Evolutionary conservation across 2,888 invertebrate species (phyloP).

Genomic region (Nemotelus nigrinus): DNA sequence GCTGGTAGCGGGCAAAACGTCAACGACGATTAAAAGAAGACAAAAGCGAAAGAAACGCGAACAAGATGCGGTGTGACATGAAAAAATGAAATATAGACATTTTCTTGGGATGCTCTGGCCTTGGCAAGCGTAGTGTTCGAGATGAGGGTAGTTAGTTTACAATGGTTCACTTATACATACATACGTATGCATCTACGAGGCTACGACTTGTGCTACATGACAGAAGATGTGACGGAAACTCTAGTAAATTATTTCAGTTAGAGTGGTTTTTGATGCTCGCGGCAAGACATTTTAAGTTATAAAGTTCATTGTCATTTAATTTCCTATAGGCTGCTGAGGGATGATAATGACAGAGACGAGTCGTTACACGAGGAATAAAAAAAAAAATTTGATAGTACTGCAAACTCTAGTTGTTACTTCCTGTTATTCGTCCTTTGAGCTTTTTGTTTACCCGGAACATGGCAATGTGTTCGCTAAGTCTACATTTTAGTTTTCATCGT

Average conservation of each 20-base stretch:
- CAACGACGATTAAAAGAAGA: slow-evolving; percentile 17
- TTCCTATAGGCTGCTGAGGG: slow-evolving; percentile 31
- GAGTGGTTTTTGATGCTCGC: slow-evolving; percentile 44
- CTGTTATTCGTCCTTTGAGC: too few relatives aligned
- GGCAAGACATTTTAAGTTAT: slow-evolving; percentile 45
- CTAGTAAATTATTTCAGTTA: slow-evolving; percentile 46
- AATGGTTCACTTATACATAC: too few relatives aligned
- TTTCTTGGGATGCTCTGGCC: slow-evolving; percentile 4
- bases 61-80: background rate
- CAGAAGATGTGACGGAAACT: slow-evolving; percentile 19
- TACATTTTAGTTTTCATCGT: too few relatives aligned
- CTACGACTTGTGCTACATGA: background rate
- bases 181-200: too few relatives aligned
- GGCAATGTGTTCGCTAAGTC: too few relatives aligned
- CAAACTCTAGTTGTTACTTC: too few relatives aligned
- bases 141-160: too few relatives aligned
- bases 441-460: too few relatives aligned
- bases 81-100: slow-evolving; percentile 8
- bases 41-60: slow-evolving; percentile 16
- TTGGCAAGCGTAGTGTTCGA: background rate
- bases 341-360: slow-evolving; percentile 1
- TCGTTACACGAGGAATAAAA: background rate
- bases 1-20: slow-evolving; percentile 12
- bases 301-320: slow-evolving; percentile 48
- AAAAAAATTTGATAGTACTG: too few relatives aligned